phyloP scores from a whole-genome alignment of 2,888 invertebrate species.

The Tetragnatha montana region DNA sequence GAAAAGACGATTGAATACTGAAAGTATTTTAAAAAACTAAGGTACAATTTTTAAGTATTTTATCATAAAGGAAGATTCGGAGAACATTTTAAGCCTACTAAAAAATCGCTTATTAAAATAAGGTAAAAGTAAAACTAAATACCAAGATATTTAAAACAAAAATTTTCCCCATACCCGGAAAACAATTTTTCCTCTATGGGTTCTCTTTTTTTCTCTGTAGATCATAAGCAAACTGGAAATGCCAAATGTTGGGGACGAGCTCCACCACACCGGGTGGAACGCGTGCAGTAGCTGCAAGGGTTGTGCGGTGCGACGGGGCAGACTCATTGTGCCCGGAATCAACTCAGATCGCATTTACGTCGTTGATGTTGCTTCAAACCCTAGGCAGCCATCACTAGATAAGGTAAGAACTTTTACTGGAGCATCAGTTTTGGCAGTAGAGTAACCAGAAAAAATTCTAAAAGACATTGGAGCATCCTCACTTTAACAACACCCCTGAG shows the following conservation, averaged over 20 bases:
- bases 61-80: too few species aligned
- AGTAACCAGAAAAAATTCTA: too few species aligned
- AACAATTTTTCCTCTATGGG: not conserved
- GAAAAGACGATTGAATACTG: too few species aligned
- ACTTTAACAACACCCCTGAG: too few species aligned
- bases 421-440: too few species aligned
- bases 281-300: conserved; percentile 93
- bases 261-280: conserved; percentile 98
- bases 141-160: too few species aligned
- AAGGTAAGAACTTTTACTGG: conserved; percentile 79
- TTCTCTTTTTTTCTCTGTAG: conserved; percentile 78
- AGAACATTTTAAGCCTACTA: too few species aligned
- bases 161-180: not conserved
- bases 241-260: conserved; percentile 86
- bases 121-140: too few species aligned
- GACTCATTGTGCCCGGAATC: conserved; percentile 88
- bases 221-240: conserved; percentile 90
- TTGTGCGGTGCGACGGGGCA: conserved; percentile 81
- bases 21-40: too few species aligned
- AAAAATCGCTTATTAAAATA: too few species aligned
- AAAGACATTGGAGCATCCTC: too few species aligned
- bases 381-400: conserved; percentile 83
- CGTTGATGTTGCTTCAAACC: conserved; percentile 86
- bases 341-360: conserved; percentile 89
- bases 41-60: too few species aligned